A percentile compares a stretch with the other conserved stretches of the same genome.
phyloP scores from a whole-genome alignment of 92 coral and sea anemone species.

The Paramuricea clavata region DNA sequence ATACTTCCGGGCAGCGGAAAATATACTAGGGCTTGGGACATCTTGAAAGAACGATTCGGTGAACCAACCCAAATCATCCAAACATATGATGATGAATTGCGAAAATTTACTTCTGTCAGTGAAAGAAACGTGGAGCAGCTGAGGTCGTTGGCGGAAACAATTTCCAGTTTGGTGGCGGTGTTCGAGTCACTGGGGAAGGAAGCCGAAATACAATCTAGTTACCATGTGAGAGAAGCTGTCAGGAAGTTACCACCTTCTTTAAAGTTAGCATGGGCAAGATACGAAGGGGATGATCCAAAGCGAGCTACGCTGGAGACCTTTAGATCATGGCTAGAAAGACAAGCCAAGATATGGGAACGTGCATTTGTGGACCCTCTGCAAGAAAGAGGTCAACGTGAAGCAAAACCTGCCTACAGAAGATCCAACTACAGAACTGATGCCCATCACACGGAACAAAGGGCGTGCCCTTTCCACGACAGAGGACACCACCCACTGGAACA shows the following conservation, averaged over 20 bases:
- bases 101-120: not conserved
- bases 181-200: conserved; percentile 15
- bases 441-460: not conserved
- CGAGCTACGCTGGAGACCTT: not conserved
- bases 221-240: conserved; percentile 29
- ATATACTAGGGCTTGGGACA: not conserved
- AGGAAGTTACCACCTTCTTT: conserved; percentile 3
- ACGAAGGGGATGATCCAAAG: conserved; percentile 1
- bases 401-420: not conserved
- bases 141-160: not conserved
- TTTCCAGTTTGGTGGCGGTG: conserved; percentile 5
- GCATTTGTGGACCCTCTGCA: not conserved
- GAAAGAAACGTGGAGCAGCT: conserved; percentile 29
- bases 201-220: conserved; percentile 12
- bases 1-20: conserved; percentile 5
- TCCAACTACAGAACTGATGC: conserved; percentile 15
- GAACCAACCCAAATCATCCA: conserved; percentile 2
- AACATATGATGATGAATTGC: conserved; percentile 8
- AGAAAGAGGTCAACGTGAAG: not conserved
- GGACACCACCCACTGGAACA: conserved; percentile 9
- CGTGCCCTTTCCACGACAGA: not conserved
- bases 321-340: conserved; percentile 16
- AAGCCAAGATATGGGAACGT: conserved; percentile 23
- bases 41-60: not conserved
- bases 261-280: conserved; percentile 1